Conservation (phyloP, 1,140 invertebrate species). For the Maniola jurtina region DNA sequence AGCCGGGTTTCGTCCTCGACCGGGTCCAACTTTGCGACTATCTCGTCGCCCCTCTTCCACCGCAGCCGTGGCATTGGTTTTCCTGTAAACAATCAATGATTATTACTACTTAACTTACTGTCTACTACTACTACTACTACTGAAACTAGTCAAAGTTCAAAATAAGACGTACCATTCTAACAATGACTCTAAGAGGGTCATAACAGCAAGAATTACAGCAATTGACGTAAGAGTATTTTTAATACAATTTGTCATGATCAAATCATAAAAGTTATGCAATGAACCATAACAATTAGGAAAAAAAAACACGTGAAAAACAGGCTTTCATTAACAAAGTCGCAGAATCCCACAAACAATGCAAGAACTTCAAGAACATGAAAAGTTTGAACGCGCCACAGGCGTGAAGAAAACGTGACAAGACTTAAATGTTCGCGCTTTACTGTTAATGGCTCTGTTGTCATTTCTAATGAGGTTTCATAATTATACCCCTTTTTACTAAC, state of each 20-base stretch:
- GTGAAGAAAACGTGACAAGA: too few species aligned
- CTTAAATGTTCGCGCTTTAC: not conserved
- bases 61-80: slow-evolving; percentile 86
- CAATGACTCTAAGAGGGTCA: too few species aligned
- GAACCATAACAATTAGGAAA: too few species aligned
- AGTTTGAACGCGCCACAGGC: not conserved
- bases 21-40: slow-evolving; percentile 70
- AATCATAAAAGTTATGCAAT: too few species aligned
- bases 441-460: not conserved
- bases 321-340: not conserved
- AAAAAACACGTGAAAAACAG: too few species aligned
- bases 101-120: not conserved
- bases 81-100: slow-evolving; percentile 75
- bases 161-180: too few species aligned
- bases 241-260: too few species aligned
- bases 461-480: not conserved
- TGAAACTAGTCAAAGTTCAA: too few species aligned
- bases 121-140: too few species aligned
- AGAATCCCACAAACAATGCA: not conserved
- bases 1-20: slow-evolving; percentile 58
- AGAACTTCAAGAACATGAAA: not conserved
- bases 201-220: too few species aligned
- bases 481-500: not conserved
- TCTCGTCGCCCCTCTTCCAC: slow-evolving; percentile 88
- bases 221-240: too few species aligned